Base-by-base conservation (phyloP, 2,888 invertebrate genomes). In the Hyposoter dolosus region DNA sequence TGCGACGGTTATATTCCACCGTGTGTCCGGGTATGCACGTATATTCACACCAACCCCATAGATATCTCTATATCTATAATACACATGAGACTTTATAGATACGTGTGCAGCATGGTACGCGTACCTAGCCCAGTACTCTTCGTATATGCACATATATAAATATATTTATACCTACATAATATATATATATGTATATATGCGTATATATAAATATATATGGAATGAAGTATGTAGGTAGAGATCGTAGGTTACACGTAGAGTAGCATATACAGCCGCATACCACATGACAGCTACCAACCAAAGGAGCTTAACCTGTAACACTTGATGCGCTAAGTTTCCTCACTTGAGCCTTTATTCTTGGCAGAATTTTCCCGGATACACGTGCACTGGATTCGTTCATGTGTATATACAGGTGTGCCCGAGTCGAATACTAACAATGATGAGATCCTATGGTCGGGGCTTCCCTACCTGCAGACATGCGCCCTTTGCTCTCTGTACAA, bases 1-100 rank as follows among this genome's bases (percentile, higher is more conserved):
- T 45, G 35, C 66, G 40, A 50, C 74, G 65, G 53, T 66, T 65
- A 43, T 56, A 74, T 40, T 28, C 82, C 82, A 45, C 74, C 56
- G 17, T 47, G 60, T 60, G 60, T 28, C 60, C 60, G 23, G 28
- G 32, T 47, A 63, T 63, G n/a, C 35, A 53, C 19, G 9, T 40
- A n/a, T 60, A 43, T 74, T 15, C 50, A 28, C n/a, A 28, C 35
- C 23, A 56, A 56, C 56, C 56, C 56, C 56, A 56, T 56, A 56
- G n/a, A 56, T 23, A 56, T 56, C 23, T 56, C 56, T 56, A 56
- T 56, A 56, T 40, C 40, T 50, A 50, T 50, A 50, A 50, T 53
- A 32, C 28, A 45, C 60, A 60, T 15, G 28, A 43, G 63, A 56
- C 23, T 75, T 63, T 63, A 23, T 63, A 28, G 45, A 75, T 75